Evolutionary conservation across 1,140 invertebrate genomes (phyloP).

Genomic region (Drosophila ohnishii): DNA sequence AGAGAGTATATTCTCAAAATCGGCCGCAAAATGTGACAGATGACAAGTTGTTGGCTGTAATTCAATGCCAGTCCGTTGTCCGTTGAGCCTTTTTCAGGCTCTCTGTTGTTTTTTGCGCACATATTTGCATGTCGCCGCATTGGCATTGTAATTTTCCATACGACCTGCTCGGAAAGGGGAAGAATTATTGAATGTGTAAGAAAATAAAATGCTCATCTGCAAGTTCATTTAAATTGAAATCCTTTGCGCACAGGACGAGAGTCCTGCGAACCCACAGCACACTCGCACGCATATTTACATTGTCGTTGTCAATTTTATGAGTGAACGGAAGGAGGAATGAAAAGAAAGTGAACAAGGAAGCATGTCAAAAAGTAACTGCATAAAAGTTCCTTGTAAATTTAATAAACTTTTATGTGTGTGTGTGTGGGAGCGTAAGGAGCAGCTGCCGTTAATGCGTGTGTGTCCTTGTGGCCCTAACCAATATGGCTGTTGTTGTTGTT

Average conservation of each 20-base stretch:
- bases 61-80: conserved; percentile 65
- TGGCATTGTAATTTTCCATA: conserved; percentile 72
- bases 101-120: conserved; percentile 22
- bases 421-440: conserved; percentile 24
- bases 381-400: conserved; percentile 81
- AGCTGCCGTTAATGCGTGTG: conserved; percentile 76
- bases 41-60: conserved; percentile 74
- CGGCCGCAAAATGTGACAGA: conserved; percentile 75
- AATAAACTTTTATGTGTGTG: conserved; percentile 78
- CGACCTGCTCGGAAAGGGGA: conserved; percentile 49
- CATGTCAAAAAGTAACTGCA: conserved; percentile 82
- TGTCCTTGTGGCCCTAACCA: conserved; percentile 54
- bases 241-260: conserved; percentile 29
- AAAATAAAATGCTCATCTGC: conserved; percentile 74
- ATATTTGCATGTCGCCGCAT: conserved; percentile 62
- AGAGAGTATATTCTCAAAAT: conserved; percentile 47
- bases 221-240: conserved; percentile 82
- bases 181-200: conserved; percentile 74
- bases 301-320: conserved; percentile 79
- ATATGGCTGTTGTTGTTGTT: conserved; percentile 63
- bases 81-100: conserved; percentile 35
- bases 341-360: conserved; percentile 53
- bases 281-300: conserved; percentile 61
- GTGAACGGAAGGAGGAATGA: conserved; percentile 29
- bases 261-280: not conserved